These are phyloP conservation scores for Tanypteryx hageni DNA, from an alignment of 2,888 invertebrate species.

Conservation along the genomic window DNA sequence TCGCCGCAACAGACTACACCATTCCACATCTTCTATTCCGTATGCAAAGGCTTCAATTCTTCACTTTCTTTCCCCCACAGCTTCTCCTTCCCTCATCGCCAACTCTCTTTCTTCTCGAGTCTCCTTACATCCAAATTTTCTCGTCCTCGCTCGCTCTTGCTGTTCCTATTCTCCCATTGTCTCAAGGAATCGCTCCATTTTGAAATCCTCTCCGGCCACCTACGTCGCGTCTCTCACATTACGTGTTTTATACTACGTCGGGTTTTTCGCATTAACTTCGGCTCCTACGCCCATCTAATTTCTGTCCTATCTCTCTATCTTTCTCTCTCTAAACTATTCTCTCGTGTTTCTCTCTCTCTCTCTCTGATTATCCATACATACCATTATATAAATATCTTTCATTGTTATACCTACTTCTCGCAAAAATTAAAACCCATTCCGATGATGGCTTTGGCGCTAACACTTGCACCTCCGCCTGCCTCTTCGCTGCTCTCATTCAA, in stretches of 20 bases:
- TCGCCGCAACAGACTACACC: not conserved
- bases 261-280: not conserved
- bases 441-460: not conserved
- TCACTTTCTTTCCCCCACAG: too few species aligned
- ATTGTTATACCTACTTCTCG: not conserved
- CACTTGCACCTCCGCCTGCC: not conserved
- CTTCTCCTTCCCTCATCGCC: not conserved
- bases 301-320: not conserved
- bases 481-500: not conserved
- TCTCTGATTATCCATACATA: slow-evolving; percentile 2
- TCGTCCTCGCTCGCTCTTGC: not conserved
- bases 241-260: not conserved
- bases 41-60: too few species aligned
- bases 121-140: not conserved
- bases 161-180: too few species aligned
- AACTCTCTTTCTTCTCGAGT: not conserved
- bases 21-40: not conserved
- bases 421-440: slow-evolving; percentile 45
- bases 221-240: not conserved
- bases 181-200: not conserved
- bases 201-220: not conserved
- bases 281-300: not conserved
- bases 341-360: not conserved
- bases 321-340: not conserved
- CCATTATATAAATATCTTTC: not conserved